phyloP scores from a whole-genome alignment of 2,888 invertebrate species.

The Polietes domitor region DNA sequence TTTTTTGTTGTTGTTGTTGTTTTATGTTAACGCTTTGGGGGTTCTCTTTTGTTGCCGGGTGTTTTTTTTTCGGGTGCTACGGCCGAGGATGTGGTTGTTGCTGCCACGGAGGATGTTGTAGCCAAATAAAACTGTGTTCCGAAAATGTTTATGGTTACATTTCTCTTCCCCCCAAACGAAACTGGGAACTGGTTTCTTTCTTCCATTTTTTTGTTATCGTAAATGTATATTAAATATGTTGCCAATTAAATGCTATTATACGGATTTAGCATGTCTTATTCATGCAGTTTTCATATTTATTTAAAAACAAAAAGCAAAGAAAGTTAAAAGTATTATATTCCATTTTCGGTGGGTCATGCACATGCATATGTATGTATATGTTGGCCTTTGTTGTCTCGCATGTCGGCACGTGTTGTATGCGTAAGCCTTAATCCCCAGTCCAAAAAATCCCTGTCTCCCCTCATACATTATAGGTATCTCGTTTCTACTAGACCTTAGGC shows the following conservation, averaged over 20 bases:
- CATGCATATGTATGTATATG: background rate
- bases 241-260: conserved; percentile 58
- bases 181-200: background rate
- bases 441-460: no score
- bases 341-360: background rate
- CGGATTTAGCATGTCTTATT: conserved; percentile 32
- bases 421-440: no score
- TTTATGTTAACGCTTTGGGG: conserved; percentile 24
- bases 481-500: no score
- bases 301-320: background rate
- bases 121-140: conserved; percentile 36
- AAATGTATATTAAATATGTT: conserved; percentile 50
- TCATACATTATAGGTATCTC: no score
- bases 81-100: background rate
- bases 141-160: conserved; percentile 21
- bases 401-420: no score
- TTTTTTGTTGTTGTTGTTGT: conserved; percentile 12
- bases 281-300: conserved; percentile 19
- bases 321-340: background rate
- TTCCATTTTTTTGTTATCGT: no score
- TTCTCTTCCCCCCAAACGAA: background rate
- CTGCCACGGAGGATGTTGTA: background rate
- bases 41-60: conserved; percentile 8
- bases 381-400: background rate
- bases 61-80: background rate